These are phyloP conservation scores for Morpho deidamia DNA, from an alignment of 2,888 invertebrate species.

Conservation along the genomic window DNA sequence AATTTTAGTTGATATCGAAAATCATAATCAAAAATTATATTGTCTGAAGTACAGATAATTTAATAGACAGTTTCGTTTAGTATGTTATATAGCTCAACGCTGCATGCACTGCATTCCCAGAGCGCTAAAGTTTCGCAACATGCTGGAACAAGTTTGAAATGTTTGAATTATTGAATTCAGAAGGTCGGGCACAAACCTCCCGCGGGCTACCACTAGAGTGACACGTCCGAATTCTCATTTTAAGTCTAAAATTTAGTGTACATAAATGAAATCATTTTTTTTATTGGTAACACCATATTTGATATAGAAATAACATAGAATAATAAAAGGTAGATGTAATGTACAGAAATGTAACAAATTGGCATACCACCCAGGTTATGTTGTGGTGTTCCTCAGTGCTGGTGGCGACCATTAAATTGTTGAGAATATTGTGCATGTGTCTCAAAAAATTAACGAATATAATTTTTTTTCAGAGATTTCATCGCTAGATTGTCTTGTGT, in stretches of 20 bases:
- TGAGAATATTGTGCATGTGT: too few relatives aligned
- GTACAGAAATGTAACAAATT: too few relatives aligned
- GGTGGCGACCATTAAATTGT: too few relatives aligned
- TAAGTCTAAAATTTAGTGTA: background rate
- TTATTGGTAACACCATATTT: too few relatives aligned
- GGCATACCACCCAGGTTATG: too few relatives aligned
- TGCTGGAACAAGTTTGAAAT: slow-evolving; percentile 34
- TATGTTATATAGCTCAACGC: slow-evolving; percentile 1
- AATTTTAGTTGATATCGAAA: background rate
- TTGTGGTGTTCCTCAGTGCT: too few relatives aligned
- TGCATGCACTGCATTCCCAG: slow-evolving; percentile 23
- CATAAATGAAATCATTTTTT: too few relatives aligned
- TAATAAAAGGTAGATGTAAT: too few relatives aligned
- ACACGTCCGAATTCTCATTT: background rate
- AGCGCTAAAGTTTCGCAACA: slow-evolving; percentile 19
- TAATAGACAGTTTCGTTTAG: slow-evolving; percentile 1
- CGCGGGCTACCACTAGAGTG: slow-evolving; percentile 19
- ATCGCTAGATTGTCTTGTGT: too few relatives aligned
- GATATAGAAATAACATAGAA: too few relatives aligned
- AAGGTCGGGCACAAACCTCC: slow-evolving; percentile 25
- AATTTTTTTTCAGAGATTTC: too few relatives aligned
- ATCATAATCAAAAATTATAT: background rate
- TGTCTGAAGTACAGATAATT: background rate
- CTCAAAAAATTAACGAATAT: too few relatives aligned
- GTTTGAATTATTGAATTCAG: slow-evolving; percentile 29